These are phyloP conservation scores for Bettongia penicillata DNA, from an alignment of 2,113 vertebrate species.

Conservation along the genomic window DNA sequence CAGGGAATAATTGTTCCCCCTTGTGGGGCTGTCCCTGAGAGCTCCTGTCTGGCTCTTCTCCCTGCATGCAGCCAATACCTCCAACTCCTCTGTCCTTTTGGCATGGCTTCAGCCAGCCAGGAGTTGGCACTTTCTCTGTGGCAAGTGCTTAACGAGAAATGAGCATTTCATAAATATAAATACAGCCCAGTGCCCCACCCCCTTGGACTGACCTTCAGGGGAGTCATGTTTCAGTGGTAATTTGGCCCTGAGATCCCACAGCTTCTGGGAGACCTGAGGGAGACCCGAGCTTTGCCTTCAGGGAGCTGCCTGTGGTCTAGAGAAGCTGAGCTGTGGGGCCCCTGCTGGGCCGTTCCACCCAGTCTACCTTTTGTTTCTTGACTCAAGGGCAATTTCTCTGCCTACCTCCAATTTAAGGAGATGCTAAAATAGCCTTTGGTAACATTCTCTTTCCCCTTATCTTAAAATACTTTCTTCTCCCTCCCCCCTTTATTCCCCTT, in stretches of 20 bases:
- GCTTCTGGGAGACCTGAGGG: background rate
- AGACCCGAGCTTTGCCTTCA: background rate
- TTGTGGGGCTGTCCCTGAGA: slow-evolving; percentile 1
- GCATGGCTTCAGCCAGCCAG: background rate
- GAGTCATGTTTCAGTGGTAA: background rate
- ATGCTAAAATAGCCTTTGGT: slow-evolving; percentile 23
- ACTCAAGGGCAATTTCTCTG: background rate
- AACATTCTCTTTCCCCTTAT: background rate
- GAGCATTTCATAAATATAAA: background rate
- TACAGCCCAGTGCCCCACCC: background rate
- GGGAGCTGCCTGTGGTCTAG: background rate
- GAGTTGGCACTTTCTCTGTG: background rate
- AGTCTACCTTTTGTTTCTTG: background rate
- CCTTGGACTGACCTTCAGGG: slow-evolving; percentile 18
- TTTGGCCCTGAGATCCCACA: background rate
- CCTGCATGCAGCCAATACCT: background rate
- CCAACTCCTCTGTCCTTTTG: background rate
- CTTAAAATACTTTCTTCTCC: background rate
- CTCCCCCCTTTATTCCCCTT: background rate
- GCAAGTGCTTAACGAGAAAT: background rate
- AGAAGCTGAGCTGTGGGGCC: background rate
- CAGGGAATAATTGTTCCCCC: background rate
- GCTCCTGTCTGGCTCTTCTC: background rate
- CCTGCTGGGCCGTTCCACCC: background rate
- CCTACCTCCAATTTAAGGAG: background rate